A percentile compares a stretch with the other conserved stretches of the same genome.
These are phyloP conservation scores for Manis crassicaudata DNA, from an alignment of 2,797 vertebrate genomes.

Conservation along the genomic window DNA sequence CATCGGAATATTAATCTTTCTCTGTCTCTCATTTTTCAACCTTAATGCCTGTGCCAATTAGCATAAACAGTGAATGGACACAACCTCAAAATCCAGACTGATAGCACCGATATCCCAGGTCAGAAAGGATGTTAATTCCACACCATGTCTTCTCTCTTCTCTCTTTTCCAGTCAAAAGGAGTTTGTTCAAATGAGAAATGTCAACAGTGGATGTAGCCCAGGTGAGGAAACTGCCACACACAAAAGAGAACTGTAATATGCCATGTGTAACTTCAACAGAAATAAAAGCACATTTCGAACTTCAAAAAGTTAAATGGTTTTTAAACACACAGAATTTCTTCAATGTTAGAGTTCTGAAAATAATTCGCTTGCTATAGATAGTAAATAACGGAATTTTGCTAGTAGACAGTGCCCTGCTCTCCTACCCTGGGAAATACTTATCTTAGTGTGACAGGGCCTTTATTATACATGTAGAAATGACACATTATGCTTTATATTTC, in stretches of 20 bases:
- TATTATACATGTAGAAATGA: not conserved
- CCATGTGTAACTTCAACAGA: not conserved
- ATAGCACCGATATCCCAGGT: too few relatives aligned
- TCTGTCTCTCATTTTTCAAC: not conserved
- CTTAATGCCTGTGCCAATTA: not conserved
- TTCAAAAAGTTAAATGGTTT: slow-evolving; percentile 21
- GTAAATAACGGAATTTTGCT: not conserved
- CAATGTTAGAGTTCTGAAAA: slow-evolving; percentile 8
- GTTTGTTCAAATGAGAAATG: not conserved
- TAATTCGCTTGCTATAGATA: not conserved
- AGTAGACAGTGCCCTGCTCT: accelerated
- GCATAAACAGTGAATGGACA: not conserved
- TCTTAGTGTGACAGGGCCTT: not conserved
- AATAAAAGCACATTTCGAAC: not conserved
- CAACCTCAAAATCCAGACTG: not conserved
- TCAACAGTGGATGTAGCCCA: not conserved
- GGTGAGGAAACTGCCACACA: not conserved
- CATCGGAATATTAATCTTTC: not conserved
- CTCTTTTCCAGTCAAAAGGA: not conserved
- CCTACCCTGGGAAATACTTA: not conserved
- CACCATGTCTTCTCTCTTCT: not conserved
- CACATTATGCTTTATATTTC: not conserved
- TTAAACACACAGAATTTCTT: not conserved
- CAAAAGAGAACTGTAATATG: not conserved
- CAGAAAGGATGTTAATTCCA: not conserved